Evolutionary conservation across 2,113 vertebrate species (phyloP), one percentile per base, ranked within the genome.

Genomic region (Psilopogon haemacephalus): DNA sequence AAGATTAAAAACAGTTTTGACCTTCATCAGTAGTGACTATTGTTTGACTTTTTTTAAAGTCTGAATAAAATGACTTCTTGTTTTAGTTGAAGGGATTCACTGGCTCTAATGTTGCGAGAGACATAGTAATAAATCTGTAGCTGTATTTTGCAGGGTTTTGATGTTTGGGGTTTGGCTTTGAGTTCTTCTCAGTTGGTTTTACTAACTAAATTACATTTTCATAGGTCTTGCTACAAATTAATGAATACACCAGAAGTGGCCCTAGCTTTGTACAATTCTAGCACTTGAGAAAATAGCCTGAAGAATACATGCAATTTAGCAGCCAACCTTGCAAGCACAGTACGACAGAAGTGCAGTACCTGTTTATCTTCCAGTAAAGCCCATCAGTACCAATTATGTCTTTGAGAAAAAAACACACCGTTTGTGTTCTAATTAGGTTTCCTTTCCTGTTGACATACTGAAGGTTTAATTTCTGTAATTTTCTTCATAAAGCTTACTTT

Each of bases 381-480:
- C 55, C 6, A 46, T 2, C 7, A 88, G 12, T 35, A 30, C 5
- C 2, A 0, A 59, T 56, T 62, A 35, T 0, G 1, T 38, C 18
- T 71, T 59, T 73, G 38, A 58, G 38, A 58, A 81, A 70, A 33
- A 33, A 18, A 73, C 60, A 32, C 15, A 48, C 20, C 9, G 3
- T 9, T 65, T 23, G n/a, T 40, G 5, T 52, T 86, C 70, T 81
- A 60, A 86, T 62, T 62, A 11, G 13, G 35, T 15, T 13, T 54
- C 54, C 75, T 48, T 48, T 50, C 9, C 30, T 89, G 14, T 70
- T 88, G 30, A 65, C 35, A 72, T 60, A 40, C 5, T 21, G 62
- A 54, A 90, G 12, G 24, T 56, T 88, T 92, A 52, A 68, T 88
- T 92, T 88, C 27, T 88, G 8, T 89, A 17, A 44, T 91, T 93